These are phyloP conservation scores for Cladopsammia gracilis DNA, from an alignment of 64 coral and sea anemone species.

Conservation along the genomic window DNA sequence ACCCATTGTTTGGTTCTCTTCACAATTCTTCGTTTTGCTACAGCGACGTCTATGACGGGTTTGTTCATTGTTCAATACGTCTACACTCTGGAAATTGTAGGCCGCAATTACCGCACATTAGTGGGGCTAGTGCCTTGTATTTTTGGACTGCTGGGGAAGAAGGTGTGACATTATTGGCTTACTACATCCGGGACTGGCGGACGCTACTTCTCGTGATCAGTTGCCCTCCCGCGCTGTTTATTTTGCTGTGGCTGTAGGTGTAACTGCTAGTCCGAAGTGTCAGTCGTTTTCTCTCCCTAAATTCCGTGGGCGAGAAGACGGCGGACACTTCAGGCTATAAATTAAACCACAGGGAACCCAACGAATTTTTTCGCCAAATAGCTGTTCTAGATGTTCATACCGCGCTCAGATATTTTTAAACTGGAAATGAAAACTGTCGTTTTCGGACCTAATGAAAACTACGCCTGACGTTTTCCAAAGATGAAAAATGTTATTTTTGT, in stretches of 20 bases:
- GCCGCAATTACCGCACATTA: slow-evolving; percentile 55
- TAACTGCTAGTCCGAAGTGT: too few species aligned
- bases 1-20: slow-evolving; percentile 58
- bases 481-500: too few species aligned
- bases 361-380: too few species aligned
- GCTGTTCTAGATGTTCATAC: too few species aligned
- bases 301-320: too few species aligned
- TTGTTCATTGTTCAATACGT: slow-evolving; percentile 49
- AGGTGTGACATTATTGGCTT: slow-evolving; percentile 14
- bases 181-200: slow-evolving; percentile 65
- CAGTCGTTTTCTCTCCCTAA: too few species aligned
- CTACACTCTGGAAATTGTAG: slow-evolving; percentile 60
- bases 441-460: too few species aligned
- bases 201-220: neutral
- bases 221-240: neutral
- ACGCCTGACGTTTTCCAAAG: too few species aligned
- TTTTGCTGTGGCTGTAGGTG: slow-evolving; percentile 35
- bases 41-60: slow-evolving; percentile 12
- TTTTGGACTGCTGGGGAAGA: slow-evolving; percentile 31
- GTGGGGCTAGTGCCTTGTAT: slow-evolving; percentile 22
- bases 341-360: too few species aligned
- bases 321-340: too few species aligned
- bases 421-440: too few species aligned
- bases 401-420: too few species aligned
- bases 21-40: slow-evolving; percentile 49